Conservation (phyloP, 1,140 invertebrate genomes). For the Glossosoma conforme region DNA sequence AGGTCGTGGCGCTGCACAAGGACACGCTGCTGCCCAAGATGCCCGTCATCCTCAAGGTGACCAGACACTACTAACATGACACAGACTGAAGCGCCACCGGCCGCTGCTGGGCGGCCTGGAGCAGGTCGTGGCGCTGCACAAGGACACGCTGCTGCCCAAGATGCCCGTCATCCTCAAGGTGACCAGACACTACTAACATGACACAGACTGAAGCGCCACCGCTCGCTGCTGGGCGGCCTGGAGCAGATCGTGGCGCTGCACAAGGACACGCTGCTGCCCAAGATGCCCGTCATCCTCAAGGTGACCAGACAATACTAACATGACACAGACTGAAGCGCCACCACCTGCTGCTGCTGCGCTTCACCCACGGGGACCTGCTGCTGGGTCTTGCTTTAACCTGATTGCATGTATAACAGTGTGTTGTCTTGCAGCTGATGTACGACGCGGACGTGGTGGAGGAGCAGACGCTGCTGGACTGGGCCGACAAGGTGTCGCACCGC, state of each 20-base stretch:
- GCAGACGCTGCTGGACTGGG: constrained; percentile 91
- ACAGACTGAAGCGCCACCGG: constrained; percentile 89
- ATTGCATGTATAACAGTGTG: no score
- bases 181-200: no score
- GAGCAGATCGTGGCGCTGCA: constrained; percentile 89
- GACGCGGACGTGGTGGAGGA: constrained; percentile 94
- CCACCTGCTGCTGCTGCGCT: constrained; percentile 71
- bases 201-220: constrained; percentile 89
- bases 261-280: constrained; percentile 73
- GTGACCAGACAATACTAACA: no score
- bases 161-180: constrained; percentile 87
- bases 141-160: constrained; percentile 76
- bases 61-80: no score
- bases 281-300: constrained; percentile 88
- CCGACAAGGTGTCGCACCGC: constrained; percentile 88
- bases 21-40: constrained; percentile 80
- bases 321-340: no score
- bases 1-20: constrained; percentile 81
- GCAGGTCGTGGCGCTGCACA: constrained; percentile 82
- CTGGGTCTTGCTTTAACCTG: no score
- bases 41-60: constrained; percentile 81
- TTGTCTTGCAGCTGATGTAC: constrained; percentile 74
- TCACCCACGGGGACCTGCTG: constrained; percentile 83
- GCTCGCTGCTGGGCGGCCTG: constrained; percentile 90
- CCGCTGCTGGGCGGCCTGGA: constrained; percentile 94